Percentiles rank a stretch among this genome's conserved stretches.
Conservation (phyloP, 2,797 vertebrate species). For the Enoplosus armatus region DNA sequence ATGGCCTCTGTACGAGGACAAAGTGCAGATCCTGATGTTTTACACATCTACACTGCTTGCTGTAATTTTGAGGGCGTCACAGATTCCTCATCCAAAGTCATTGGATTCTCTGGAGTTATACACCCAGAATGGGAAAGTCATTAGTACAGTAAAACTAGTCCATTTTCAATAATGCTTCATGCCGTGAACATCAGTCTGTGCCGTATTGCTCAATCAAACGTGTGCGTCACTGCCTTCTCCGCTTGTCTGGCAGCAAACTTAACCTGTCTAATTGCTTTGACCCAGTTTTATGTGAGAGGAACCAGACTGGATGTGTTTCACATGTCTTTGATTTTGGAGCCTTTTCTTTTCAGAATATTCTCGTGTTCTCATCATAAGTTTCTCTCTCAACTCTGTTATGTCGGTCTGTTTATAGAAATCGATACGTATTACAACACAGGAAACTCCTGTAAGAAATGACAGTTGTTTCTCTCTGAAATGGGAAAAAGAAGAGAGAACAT, state of each 20-base stretch:
- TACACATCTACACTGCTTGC: neutral
- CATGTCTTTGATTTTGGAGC: neutral
- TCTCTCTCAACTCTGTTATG: neutral
- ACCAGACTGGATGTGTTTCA: constrained; percentile 4
- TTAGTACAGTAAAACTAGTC: neutral
- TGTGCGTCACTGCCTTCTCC: constrained; percentile 16
- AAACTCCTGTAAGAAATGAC: neutral
- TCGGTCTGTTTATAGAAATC: neutral
- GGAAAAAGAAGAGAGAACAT: neutral
- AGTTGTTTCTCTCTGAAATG: neutral
- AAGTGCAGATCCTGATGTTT: neutral
- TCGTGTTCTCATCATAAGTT: neutral
- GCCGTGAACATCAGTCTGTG: neutral
- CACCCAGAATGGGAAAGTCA: neutral
- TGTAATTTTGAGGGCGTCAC: neutral
- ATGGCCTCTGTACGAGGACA: neutral
- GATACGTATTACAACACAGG: neutral
- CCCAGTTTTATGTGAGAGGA: constrained; percentile 23
- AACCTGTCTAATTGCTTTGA: constrained; percentile 26
- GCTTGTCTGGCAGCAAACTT: constrained; percentile 6
- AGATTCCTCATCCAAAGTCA: neutral
- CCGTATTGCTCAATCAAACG: constrained; percentile 18
- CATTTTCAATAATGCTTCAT: neutral
- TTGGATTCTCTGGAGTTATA: neutral
- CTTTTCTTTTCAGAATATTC: constrained; percentile 5